Conservation (phyloP, 2,797 vertebrate species). For the Leptodactylus fallax region DNA sequence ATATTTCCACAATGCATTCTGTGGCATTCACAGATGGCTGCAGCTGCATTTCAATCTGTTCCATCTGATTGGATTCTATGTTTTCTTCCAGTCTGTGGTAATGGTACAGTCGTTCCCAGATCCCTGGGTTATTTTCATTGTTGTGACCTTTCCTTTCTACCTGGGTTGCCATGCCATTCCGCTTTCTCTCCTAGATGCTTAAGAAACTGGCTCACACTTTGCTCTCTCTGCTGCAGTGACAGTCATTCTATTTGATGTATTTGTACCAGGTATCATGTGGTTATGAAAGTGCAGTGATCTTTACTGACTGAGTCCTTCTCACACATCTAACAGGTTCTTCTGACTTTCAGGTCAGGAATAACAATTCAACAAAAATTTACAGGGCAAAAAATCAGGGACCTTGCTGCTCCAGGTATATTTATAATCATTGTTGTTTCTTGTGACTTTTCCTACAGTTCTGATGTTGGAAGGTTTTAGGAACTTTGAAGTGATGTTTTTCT, state of each 20-base stretch:
- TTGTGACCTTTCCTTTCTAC: slow-evolving; percentile 71
- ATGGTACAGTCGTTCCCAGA: slow-evolving; percentile 66
- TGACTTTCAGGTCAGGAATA: slow-evolving; percentile 62
- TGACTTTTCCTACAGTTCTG: slow-evolving; percentile 12
- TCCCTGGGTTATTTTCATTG: slow-evolving; percentile 73
- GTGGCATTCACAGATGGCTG: slow-evolving; percentile 68
- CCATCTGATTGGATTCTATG: slow-evolving; percentile 66
- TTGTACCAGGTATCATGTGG: slow-evolving; percentile 61
- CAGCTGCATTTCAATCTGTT: slow-evolving; percentile 68
- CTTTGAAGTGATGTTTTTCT: neutral
- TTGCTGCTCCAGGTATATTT: slow-evolving; percentile 16
- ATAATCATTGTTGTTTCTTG: slow-evolving; percentile 33
- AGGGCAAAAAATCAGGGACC: slow-evolving; percentile 29
- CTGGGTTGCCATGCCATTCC: slow-evolving; percentile 66
- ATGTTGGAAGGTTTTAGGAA: neutral
- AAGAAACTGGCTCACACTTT: slow-evolving; percentile 49
- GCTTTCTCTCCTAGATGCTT: slow-evolving; percentile 62
- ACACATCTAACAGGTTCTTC: slow-evolving; percentile 58
- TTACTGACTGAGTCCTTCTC: slow-evolving; percentile 57
- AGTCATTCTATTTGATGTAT: slow-evolving; percentile 63
- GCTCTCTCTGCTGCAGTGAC: slow-evolving; percentile 52
- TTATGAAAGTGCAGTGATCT: slow-evolving; percentile 64
- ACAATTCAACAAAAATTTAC: slow-evolving; percentile 64
- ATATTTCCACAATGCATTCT: slow-evolving; percentile 62
- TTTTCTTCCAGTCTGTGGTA: slow-evolving; percentile 69